phyloP scores from a whole-genome alignment of 2,113 vertebrate species.

The Mola mola region DNA sequence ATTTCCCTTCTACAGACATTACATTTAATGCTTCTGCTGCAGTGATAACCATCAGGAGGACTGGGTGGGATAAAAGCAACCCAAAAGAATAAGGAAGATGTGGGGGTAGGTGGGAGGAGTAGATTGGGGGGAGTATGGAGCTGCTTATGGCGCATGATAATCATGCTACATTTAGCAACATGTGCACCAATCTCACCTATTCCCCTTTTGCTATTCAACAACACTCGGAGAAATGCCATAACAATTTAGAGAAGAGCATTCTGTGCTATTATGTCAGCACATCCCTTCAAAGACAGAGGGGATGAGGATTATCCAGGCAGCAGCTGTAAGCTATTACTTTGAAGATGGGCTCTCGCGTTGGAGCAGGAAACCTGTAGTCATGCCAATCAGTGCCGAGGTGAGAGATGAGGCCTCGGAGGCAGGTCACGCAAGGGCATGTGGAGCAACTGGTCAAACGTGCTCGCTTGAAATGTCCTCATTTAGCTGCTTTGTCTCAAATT shows the following conservation, averaged over 20 bases:
- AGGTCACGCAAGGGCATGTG: conserved; percentile 77
- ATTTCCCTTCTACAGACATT: conserved; percentile 86
- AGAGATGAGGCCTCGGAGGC: conserved; percentile 80
- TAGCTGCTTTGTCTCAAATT: conserved; percentile 36
- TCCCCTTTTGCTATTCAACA: conserved; percentile 80
- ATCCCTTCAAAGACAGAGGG: conserved; percentile 74
- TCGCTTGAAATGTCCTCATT: conserved; percentile 46
- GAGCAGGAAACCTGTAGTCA: conserved; percentile 73
- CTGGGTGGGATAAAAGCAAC: conserved; percentile 81
- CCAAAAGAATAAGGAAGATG: conserved; percentile 61
- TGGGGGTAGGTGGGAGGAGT: not conserved
- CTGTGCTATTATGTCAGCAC: conserved; percentile 85
- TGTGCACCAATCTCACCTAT: conserved; percentile 72
- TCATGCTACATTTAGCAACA: conserved; percentile 81
- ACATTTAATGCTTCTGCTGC: conserved; percentile 83
- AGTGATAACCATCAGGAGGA: conserved; percentile 82
- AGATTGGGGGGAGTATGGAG: conserved; percentile 29
- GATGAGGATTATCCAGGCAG: conserved; percentile 76
- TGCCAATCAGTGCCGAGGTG: conserved; percentile 88
- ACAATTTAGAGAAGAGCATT: conserved; percentile 84
- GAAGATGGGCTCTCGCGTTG: conserved; percentile 83
- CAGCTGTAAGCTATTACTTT: conserved; percentile 97
- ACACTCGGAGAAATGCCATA: conserved; percentile 80
- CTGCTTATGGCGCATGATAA: conserved; percentile 72
- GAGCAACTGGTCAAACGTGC: conserved; percentile 48